Percentiles rank a stretch among this genome's conserved stretches.
Evolutionary conservation across 1,140 invertebrate species (phyloP).

Genomic region (Megalonaias nervosa): DNA sequence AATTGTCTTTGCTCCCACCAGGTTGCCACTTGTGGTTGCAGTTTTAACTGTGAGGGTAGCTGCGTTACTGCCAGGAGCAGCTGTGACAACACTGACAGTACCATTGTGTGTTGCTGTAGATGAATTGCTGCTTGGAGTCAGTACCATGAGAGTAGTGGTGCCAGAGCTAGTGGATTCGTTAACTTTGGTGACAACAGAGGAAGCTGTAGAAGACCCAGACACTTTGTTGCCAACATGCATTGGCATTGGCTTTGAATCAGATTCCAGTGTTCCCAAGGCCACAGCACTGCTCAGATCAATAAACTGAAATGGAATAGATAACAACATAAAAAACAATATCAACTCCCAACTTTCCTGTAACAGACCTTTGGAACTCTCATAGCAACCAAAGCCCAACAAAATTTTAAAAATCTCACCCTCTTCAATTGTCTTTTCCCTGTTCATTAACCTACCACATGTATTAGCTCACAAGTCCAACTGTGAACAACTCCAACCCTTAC

Average conservation of each 20-base stretch:
- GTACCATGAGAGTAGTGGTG: slow-evolving; percentile 55
- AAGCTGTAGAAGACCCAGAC: slow-evolving; percentile 35
- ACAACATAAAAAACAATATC: background rate
- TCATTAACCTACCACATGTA: too few relatives aligned
- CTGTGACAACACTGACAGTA: slow-evolving; percentile 29
- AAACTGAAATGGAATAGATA: slow-evolving; percentile 80
- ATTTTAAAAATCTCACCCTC: too few relatives aligned
- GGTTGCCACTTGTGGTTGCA: slow-evolving; percentile 38
- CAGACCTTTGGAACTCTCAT: too few relatives aligned
- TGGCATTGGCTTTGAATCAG: slow-evolving; percentile 73
- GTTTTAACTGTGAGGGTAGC: slow-evolving; percentile 57
- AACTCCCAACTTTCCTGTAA: too few relatives aligned
- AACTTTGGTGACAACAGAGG: slow-evolving; percentile 41
- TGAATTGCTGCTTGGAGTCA: slow-evolving; percentile 37
- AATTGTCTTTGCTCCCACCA: slow-evolving; percentile 61
- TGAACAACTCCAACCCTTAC: too few relatives aligned
- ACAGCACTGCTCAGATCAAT: slow-evolving; percentile 94
- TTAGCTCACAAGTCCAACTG: too few relatives aligned
- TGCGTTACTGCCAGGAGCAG: slow-evolving; percentile 46
- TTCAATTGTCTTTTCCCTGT: too few relatives aligned
- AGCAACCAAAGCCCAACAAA: too few relatives aligned
- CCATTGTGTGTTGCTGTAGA: slow-evolving; percentile 38
- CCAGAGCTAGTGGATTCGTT: slow-evolving; percentile 49
- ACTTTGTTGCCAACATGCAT: slow-evolving; percentile 70
- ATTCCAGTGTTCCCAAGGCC: slow-evolving; percentile 73